phyloP scores from a whole-genome alignment of 1,140 invertebrate genomes.

The Mactra quadrangularis region DNA sequence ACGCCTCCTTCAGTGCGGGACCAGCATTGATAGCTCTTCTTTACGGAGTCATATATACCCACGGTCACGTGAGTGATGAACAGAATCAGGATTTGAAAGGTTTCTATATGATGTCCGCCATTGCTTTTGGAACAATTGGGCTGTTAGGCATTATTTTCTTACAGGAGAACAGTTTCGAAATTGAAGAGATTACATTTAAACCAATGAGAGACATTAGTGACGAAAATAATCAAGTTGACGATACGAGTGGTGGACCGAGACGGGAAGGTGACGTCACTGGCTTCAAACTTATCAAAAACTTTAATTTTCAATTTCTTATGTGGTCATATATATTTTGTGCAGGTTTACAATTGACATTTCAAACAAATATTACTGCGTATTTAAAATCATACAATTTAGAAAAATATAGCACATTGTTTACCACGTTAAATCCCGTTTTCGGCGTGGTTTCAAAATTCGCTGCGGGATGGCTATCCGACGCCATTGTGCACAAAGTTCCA shows the following conservation, averaged over 20 bases:
- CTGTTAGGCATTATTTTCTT: conserved; percentile 68
- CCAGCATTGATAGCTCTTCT: conserved; percentile 71
- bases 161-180: conserved; percentile 55
- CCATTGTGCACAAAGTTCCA: conserved; percentile 69
- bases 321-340: conserved; percentile 77
- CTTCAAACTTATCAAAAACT: conserved; percentile 63
- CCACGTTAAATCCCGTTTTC: conserved; percentile 70
- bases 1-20: conserved; percentile 76
- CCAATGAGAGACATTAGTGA: conserved; percentile 20
- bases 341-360: conserved; percentile 75
- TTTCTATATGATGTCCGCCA: conserved; percentile 74
- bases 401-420: conserved; percentile 73
- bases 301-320: conserved; percentile 75
- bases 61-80: conserved; percentile 72
- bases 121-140: conserved; percentile 69
- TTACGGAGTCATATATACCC: conserved; percentile 70
- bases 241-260: background rate
- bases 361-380: conserved; percentile 76
- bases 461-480: conserved; percentile 72
- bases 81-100: conserved; percentile 74
- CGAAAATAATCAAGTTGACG: too few relatives aligned
- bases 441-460: conserved; percentile 73
- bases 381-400: conserved; percentile 73
- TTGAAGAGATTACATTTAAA: conserved; percentile 27
- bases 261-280: conserved; percentile 67